A percentile compares a stretch with the other conserved stretches of the same genome.
phyloP scores from a whole-genome alignment of 2,888 invertebrate species.

The Polydesmus complanatus region DNA sequence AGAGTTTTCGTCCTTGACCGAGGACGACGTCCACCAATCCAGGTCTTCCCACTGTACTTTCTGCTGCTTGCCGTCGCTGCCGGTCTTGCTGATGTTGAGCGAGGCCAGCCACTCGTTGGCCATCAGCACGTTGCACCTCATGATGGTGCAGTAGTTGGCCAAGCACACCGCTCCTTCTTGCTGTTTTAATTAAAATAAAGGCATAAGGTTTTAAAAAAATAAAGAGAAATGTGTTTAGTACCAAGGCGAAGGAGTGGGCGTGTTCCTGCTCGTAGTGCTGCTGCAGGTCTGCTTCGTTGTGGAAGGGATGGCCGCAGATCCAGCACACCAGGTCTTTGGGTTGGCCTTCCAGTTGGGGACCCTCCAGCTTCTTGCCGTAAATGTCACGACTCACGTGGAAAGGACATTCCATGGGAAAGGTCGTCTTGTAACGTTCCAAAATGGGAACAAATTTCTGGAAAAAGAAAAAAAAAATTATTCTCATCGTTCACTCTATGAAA shows the following conservation, averaged over 20 bases:
- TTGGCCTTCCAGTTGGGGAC: slow-evolving; percentile 68
- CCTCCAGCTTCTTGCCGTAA: slow-evolving; percentile 64
- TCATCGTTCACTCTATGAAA: too few species aligned
- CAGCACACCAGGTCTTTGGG: slow-evolving; percentile 83
- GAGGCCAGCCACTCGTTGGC: slow-evolving; percentile 15
- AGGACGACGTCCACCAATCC: slow-evolving; percentile 1
- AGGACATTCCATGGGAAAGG: slow-evolving; percentile 74
- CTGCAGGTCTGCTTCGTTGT: slow-evolving; percentile 73
- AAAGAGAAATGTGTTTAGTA: slow-evolving; percentile 26
- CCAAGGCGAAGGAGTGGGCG: slow-evolving; percentile 68
- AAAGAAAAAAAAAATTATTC: background rate
- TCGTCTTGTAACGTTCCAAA: slow-evolving; percentile 73
- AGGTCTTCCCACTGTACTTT: background rate
- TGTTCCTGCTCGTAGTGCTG: slow-evolving; percentile 80
- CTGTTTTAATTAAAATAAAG: slow-evolving; percentile 35
- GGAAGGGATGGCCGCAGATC: slow-evolving; percentile 80
- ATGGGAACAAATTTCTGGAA: slow-evolving; percentile 71
- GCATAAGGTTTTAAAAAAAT: background rate
- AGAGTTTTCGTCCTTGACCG: background rate
- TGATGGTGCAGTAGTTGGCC: slow-evolving; percentile 89
- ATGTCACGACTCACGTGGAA: slow-evolving; percentile 76
- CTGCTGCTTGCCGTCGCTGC: background rate
- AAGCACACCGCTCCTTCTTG: slow-evolving; percentile 83
- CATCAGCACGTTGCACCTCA: slow-evolving; percentile 75
- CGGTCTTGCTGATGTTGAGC: background rate